Base-by-base conservation (phyloP, 1,140 invertebrate species). In the Ceratina australensis region DNA sequence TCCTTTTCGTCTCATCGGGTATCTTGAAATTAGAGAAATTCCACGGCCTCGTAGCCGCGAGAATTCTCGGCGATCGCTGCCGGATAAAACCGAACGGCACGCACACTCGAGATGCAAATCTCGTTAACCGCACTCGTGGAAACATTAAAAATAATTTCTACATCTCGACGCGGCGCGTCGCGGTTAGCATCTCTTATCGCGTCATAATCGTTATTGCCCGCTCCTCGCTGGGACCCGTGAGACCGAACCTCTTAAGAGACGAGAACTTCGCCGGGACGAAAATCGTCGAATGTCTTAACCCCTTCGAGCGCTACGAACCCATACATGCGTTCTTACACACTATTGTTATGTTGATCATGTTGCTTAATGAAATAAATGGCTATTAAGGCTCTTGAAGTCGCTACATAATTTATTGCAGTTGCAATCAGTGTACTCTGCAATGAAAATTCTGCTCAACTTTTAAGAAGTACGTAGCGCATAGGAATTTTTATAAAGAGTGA, bases 101-200 rank as follows among this genome's bases (percentile, higher is more conserved):
- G 77, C 77, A 74, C 50, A 74, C 50, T 52, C 18, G 24, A 76
- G 78, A 80, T 80, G 73, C 73, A 61, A 80, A 80, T 76, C 72
- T 69, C 59, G 57, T 10, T 16, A 57, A 26, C 33, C 33, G 10
- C 22, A 15, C 57, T 67, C 60, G 59, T 54, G 73, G 26, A 71
- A 64, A 69, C 78, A 61, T 74, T 79, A 67, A 76, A 80, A 69
- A 80, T 71, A 69, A 80, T 80, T 69, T 77, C 73, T n/a, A 63
- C 59, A 57, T 77, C 67, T 63, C 54, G 22, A 33, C 20, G 20
- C 33, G 15, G 33, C 66, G 63, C 26, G n/a, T n/a, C 50, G 52
- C 66, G 33, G 33, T 22, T 10, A 22, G 22, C 47, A 18, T 64
- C 8, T 16, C 56, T 61, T 69, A 76, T 76, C 74, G 24, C n/a